Base-by-base conservation (phyloP, 2,113 vertebrate species). In the Sinocyclocheilus grahami region DNA sequence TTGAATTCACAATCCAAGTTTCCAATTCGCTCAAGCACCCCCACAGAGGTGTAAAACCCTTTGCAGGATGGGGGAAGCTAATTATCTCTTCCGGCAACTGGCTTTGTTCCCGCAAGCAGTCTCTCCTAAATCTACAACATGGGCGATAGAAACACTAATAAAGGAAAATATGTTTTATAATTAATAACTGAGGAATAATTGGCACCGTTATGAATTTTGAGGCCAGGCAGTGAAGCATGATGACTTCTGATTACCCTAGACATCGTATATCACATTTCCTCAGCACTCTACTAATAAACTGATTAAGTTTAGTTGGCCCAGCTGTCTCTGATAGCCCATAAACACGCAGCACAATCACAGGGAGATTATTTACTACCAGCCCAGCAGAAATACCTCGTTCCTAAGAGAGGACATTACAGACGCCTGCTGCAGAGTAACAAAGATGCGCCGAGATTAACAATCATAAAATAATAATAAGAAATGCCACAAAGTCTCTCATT, bases 391-490 rank as follows among this genome's bases (percentile, higher is more conserved):
- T 18, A 33, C 77, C 65, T 78, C 20, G 20, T 14, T 80, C 85
- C 48, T 78, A 60, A 65, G 88, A 86, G 78, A 84, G 71, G 65
- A 77, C 71, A 76, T 82, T 83, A 42, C 60, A 81, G 58, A 78
- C 58, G 72, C 71, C 16, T 30, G 62, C 79, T 86, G 37, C 46
- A 65, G 55, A 74, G 83, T 46, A 81, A 65, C 10, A 77, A 46
- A 67, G 53, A 78, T 78, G 77, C n/a, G 2, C 14, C 9, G 60
- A 85, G 78, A 89, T 86, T 77, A 86, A 86, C 82, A 82, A 84
- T 85, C 83, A 81, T 87, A 81, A 89, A 89, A 82, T 75, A 84
- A 84, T 85, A 60, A 72, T 60, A 84, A 60, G 67, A 84, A 84
- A 74, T 74, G 51, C 69, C 67, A 84, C 78, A 79, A 27, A 80